Base-by-base conservation (phyloP, 2,888 invertebrate species). In the Cerceris rybyensis region DNA sequence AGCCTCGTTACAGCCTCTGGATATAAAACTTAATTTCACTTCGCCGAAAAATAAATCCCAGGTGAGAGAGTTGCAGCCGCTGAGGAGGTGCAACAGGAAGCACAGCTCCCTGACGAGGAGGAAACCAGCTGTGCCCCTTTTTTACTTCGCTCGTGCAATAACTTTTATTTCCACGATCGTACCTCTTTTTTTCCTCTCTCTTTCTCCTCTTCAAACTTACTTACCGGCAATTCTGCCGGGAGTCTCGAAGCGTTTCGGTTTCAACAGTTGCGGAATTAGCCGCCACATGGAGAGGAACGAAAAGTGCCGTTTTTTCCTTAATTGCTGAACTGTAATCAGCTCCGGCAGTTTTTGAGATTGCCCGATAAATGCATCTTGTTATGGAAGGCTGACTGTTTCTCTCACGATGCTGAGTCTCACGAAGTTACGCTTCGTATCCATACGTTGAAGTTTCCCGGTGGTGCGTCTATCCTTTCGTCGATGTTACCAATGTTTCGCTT, bases 21-120 rank as follows among this genome's bases (percentile, higher is more conserved):
- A 82, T 80, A 85, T 88, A 84, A 88, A 88, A 87, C 84, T 88
- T 88, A 88, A 88, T 88, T 88, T 87, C 81, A 69, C 79, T 86
- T 85, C 78, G 86, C 68, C 85, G 88, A 86, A 86, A 82, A 84
- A 83, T 84, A 85, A 88, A 85, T 81, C 80, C 68, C 70, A 69
- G 77, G 55, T 64, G 58, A 60, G 68, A 60, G 71, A 65, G 80
- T 46, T 60, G 70, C 41, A 16, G 60, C 52, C 2, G 54, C 57
- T n/a, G 11, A 49, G 41, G 63, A 28, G 42, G 52, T 13, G 50
- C 55, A 63, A 64, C 84, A 82, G 82, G 81, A 81, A 84, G 69
- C 64, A 57, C 81, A 59, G 63, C 69, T 70, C 67, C 67, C 54
- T 58, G 46, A 49, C 61, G 49, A 41, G 41, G 55, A 72, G 67